These are phyloP conservation scores for Psittacula cyanocephala DNA, from an alignment of 2,113 vertebrate genomes.

Conservation along the genomic window DNA sequence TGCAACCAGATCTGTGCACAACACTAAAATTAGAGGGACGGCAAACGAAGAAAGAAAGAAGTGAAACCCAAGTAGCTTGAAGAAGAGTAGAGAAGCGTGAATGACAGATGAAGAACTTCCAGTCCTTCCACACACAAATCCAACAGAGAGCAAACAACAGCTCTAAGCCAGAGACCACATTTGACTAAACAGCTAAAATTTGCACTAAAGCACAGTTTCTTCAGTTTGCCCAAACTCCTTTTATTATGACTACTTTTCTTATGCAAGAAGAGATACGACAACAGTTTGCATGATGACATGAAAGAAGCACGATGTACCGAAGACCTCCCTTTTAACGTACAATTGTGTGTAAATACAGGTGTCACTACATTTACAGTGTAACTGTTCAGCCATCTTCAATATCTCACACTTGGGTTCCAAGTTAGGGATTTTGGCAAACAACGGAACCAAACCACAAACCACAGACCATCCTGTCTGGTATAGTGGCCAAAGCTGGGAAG, in stretches of 20 bases:
- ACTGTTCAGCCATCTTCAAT: background rate
- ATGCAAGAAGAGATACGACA: background rate
- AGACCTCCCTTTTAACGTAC: background rate
- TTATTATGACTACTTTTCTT: background rate
- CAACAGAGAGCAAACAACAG: background rate
- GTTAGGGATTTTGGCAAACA: background rate
- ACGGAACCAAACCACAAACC: background rate
- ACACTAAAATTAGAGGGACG: background rate
- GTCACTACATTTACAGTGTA: background rate
- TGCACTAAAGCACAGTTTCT: background rate
- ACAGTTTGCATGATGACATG: background rate
- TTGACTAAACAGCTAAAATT: background rate
- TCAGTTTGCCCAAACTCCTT: background rate
- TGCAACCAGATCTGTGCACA: background rate
- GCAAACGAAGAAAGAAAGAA: background rate
- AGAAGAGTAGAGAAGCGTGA: background rate
- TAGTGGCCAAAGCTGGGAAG: background rate
- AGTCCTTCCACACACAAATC: background rate
- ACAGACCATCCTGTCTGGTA: background rate
- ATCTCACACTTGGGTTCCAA: background rate
- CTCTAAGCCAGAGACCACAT: background rate
- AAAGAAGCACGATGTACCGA: background rate
- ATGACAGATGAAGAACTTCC: background rate
- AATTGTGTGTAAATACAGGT: background rate
- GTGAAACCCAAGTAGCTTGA: background rate